phyloP scores from a whole-genome alignment of 1,140 invertebrate species.

The Cydia fagiglandana region DNA sequence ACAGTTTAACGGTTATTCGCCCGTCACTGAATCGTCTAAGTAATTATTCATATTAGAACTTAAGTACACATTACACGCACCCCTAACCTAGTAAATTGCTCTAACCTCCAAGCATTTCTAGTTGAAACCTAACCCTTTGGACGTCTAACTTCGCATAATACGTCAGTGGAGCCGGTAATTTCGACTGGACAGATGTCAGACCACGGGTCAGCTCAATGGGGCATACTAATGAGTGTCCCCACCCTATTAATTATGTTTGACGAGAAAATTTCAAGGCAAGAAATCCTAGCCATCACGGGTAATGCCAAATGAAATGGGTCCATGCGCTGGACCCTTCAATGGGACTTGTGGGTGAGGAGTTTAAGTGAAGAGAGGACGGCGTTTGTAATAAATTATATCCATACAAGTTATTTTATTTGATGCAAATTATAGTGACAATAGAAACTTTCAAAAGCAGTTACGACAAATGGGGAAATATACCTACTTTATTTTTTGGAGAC shows the following conservation, averaged over 20 bases:
- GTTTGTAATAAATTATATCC: background rate
- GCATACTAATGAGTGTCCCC: slow-evolving; percentile 60
- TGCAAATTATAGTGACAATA: background rate
- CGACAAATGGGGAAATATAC: too few relatives aligned
- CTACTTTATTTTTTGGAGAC: too few relatives aligned
- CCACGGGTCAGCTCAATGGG: slow-evolving; percentile 54
- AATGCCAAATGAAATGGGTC: slow-evolving; percentile 76
- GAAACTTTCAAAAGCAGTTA: too few relatives aligned
- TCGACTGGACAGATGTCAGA: slow-evolving; percentile 43
- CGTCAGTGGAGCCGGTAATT: slow-evolving; percentile 14
- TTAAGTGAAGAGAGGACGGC: slow-evolving; percentile 33
- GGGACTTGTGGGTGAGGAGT: slow-evolving; percentile 38
- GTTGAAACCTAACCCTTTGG: slow-evolving; percentile 17
- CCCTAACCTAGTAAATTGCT: slow-evolving; percentile 20
- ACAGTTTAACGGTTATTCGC: too few relatives aligned
- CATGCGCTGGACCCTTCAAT: slow-evolving; percentile 54
- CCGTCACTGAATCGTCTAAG: background rate
- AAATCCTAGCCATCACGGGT: slow-evolving; percentile 66
- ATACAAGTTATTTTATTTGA: background rate
- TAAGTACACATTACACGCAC: background rate
- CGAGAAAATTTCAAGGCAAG: slow-evolving; percentile 71
- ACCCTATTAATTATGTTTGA: slow-evolving; percentile 69
- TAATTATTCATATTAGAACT: background rate
- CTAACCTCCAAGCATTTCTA: background rate
- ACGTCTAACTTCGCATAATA: slow-evolving; percentile 16